These are phyloP conservation scores for Masticophis lateralis DNA, from an alignment of 2,797 vertebrate species.

Conservation along the genomic window DNA sequence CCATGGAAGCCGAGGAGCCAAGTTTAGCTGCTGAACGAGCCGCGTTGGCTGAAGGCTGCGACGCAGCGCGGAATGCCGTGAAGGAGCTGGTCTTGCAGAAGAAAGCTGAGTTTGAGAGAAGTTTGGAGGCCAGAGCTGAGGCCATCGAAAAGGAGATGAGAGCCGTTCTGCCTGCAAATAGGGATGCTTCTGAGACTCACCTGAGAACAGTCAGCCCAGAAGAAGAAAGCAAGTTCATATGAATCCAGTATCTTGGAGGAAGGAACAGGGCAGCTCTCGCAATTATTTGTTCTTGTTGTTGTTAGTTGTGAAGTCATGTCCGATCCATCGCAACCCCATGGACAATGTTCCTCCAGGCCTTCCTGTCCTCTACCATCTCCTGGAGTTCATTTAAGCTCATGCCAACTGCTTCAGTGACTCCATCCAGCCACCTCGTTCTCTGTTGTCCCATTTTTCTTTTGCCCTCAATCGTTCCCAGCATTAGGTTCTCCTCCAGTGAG, in stretches of 20 bases:
- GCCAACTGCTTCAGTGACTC: no score
- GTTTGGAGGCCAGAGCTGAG: conserved; percentile 1
- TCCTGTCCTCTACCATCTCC: no score
- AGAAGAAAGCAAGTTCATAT: conserved; percentile 17
- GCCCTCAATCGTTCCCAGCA: no score
- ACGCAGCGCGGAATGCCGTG: background rate
- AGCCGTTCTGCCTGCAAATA: background rate
- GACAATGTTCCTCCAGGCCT: no score
- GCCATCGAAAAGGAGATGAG: background rate
- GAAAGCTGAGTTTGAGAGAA: conserved; percentile 27
- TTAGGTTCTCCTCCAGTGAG: no score
- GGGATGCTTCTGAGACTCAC: background rate
- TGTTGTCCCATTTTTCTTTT: no score
- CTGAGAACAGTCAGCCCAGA: background rate
- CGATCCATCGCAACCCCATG: no score
- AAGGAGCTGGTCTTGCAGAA: conserved; percentile 8
- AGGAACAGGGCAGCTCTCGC: no score
- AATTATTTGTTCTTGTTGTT: background rate
- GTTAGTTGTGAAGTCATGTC: no score
- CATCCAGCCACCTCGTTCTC: no score
- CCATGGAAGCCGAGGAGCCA: background rate
- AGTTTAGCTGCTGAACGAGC: background rate
- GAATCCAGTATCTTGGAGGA: background rate
- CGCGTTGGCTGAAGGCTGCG: background rate
- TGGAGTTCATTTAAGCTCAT: no score